phyloP scores from a whole-genome alignment of 2,113 vertebrate genomes.

The Tragelaphus strepsiceros region DNA sequence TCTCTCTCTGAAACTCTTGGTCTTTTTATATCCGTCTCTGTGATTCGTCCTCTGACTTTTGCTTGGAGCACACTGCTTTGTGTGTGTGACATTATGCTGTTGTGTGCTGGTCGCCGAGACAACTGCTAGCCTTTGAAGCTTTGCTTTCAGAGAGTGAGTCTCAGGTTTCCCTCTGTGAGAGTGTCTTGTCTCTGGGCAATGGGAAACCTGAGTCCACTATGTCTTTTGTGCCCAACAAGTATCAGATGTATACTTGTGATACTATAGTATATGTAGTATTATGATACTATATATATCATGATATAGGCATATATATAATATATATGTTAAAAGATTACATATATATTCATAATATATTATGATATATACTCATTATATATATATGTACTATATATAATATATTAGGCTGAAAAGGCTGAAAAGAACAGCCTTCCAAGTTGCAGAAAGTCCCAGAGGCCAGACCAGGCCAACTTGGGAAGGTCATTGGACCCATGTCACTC shows the following conservation, averaged over 20 bases:
- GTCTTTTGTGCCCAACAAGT: not conserved
- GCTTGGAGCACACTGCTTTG: not conserved
- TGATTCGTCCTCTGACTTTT: not conserved
- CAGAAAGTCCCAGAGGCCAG: not conserved
- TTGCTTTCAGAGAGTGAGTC: not conserved
- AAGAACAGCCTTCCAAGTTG: not conserved
- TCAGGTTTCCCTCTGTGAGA: not conserved
- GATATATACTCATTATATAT: not conserved
- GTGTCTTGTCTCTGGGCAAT: not conserved
- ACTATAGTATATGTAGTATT: not conserved
- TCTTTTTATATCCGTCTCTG: not conserved
- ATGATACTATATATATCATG: not conserved
- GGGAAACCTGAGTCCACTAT: not conserved
- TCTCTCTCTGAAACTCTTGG: not conserved
- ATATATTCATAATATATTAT: not conserved
- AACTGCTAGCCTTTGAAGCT: not conserved
- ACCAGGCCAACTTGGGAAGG: not conserved
- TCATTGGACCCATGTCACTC: rapidly evolving
- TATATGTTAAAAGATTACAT: not conserved
- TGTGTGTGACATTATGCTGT: too few relatives aligned
- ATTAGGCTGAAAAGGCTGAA: not conserved
- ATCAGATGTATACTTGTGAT: not conserved
- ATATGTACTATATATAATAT: too few relatives aligned
- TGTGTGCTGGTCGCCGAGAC: not conserved
- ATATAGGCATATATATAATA: not conserved